Evolutionary conservation across 2,113 vertebrate species (phyloP).

Genomic region (Geothlypis trichas): DNA sequence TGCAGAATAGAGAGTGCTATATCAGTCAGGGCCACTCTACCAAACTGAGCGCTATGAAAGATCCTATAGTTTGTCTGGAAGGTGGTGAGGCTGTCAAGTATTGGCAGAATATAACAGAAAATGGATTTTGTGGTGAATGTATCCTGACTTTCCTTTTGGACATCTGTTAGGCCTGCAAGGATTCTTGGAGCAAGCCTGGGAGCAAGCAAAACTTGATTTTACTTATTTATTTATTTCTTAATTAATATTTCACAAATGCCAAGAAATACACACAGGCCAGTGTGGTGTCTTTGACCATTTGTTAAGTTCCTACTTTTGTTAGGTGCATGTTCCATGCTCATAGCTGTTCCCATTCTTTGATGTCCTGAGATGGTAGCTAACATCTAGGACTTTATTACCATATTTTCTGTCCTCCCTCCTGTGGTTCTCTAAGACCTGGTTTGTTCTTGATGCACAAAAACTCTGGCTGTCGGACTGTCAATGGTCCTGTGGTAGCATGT

Average conservation of each 20-base stretch:
- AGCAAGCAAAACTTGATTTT: neutral
- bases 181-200: neutral
- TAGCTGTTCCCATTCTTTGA: neutral
- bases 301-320: neutral
- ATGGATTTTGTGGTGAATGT: neutral
- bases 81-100: neutral
- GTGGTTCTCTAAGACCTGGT: neutral
- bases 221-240: neutral
- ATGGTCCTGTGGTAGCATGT: neutral
- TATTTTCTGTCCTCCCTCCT: neutral
- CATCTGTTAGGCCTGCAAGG: neutral
- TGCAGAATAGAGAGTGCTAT: neutral
- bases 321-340: neutral
- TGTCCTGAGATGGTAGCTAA: neutral
- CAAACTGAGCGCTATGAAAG: neutral
- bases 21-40: neutral
- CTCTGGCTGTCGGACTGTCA: fast-evolving
- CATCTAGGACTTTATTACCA: neutral
- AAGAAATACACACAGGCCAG: neutral
- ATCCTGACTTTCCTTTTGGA: neutral
- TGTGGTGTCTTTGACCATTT: neutral
- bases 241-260: neutral
- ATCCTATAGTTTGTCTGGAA: neutral
- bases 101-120: neutral
- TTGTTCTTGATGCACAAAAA: neutral